phyloP scores from a whole-genome alignment of 2,888 invertebrate genomes.

The Seira musarum region DNA sequence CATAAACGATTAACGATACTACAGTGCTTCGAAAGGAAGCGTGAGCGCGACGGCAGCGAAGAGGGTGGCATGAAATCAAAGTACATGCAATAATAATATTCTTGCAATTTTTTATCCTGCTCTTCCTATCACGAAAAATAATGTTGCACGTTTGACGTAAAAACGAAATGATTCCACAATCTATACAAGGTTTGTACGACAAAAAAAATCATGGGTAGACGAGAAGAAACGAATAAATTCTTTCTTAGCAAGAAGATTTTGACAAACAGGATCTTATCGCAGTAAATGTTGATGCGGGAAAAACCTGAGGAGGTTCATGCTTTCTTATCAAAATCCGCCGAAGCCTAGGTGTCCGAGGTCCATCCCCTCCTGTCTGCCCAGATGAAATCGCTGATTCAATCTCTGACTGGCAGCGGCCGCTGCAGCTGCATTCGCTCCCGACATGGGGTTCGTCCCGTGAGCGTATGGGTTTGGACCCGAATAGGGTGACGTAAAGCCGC shows the following conservation, averaged over 20 bases:
- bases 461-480: slow-evolving; percentile 66
- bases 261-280: too few species aligned
- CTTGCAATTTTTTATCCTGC: too few species aligned
- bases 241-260: not conserved
- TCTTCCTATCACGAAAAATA: not conserved
- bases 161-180: not conserved
- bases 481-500: slow-evolving; percentile 66
- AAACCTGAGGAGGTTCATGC: not conserved
- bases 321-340: slow-evolving; percentile 74
- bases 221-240: not conserved
- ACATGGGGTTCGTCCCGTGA: slow-evolving; percentile 62
- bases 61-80: too few species aligned
- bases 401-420: slow-evolving; percentile 50
- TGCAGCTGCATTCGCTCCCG: slow-evolving; percentile 45
- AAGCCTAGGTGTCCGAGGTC: slow-evolving; percentile 73
- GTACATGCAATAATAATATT: too few species aligned
- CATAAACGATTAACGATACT: too few species aligned
- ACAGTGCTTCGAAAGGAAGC: too few species aligned
- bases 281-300: not conserved
- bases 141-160: not conserved
- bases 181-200: slow-evolving; percentile 30
- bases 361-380: slow-evolving; percentile 72
- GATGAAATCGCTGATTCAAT: slow-evolving; percentile 65
- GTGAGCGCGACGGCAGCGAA: too few species aligned
- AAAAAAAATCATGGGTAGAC: not conserved